These are phyloP conservation scores for Chelidonichthys spinosus DNA, from an alignment of 2,797 vertebrate species.

Conservation along the genomic window DNA sequence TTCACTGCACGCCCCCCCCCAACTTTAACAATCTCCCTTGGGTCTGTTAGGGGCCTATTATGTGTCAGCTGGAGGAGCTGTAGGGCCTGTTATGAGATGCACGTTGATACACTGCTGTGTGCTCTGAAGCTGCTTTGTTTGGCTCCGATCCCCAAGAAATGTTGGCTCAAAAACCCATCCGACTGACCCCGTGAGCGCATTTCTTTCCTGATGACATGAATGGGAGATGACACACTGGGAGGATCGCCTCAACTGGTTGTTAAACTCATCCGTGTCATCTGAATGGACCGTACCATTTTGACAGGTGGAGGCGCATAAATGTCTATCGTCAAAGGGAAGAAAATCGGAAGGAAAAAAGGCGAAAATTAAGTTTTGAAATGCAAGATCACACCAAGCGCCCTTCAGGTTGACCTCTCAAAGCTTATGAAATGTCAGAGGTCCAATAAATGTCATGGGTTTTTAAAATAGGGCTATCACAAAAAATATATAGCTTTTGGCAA, in stretches of 20 bases:
- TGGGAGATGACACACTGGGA: conserved; percentile 15
- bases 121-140: conserved; percentile 22
- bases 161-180: conserved; percentile 1
- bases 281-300: conserved; percentile 6
- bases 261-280: conserved; percentile 19
- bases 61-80: conserved; percentile 58
- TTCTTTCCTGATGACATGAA: conserved; percentile 43
- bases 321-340: not conserved
- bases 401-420: conserved; percentile 16
- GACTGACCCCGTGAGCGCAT: conserved; percentile 15
- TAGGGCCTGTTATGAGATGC: conserved; percentile 46
- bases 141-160: conserved; percentile 2
- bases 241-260: conserved; percentile 16
- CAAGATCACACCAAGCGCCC: not conserved
- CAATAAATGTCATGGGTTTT: too few relatives aligned
- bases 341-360: too few relatives aligned
- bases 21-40: conserved; percentile 79
- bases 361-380: too few relatives aligned
- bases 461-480: too few relatives aligned
- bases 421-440: conserved; percentile 39
- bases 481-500: too few relatives aligned
- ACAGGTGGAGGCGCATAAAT: conserved; percentile 21
- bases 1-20: conserved; percentile 58
- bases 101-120: conserved; percentile 31
- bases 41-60: conserved; percentile 64